Base-by-base conservation (phyloP, 37 sponge, comb jelly and placozoan genomes). In the Petrosia ficiformis region DNA sequence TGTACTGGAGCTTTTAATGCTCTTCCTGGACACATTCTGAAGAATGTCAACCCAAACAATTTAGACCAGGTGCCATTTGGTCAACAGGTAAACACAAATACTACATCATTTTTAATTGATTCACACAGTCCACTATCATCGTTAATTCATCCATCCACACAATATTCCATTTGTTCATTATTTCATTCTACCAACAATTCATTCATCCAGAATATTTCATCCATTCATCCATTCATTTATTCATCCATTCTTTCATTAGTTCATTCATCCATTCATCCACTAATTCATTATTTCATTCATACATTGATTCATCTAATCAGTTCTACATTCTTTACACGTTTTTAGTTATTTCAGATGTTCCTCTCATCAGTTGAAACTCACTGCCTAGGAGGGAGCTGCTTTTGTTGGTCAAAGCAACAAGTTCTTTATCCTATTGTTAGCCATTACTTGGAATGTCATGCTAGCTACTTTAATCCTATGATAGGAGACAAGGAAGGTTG, bases 381-480 rank as follows among this genome's bases (percentile, higher is more conserved):
- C n/a, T n/a, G n/a, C n/a, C n/a, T n/a, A n/a, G n/a, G n/a, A n/a
- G n/a, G n/a, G n/a, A n/a, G n/a, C 14, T 48, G 54, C 14, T 14
- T 8, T 14, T 48, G 54, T 48, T 14, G 14, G 54, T 83, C 67
- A 29, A 48, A 83, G 48, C 11, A 57, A 5, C 36, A 36, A 28
- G 83, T 75, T 4, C 69, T 83, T 29, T 83, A 75, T 28, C 83
- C 83, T 0, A 33, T 39, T 44, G 19, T 75, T 21, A 67, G 76
- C 8, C 26, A 39, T 29, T 83, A 76, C 71, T 33, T 84, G 56
- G 4, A 71, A 16, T 16, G 43, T 21, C 71, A 84, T 42, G 65
- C 71, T 0, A 37, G 58, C 40, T 84, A 84, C 57, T 84, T 84
- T 57, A 71, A 70, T 44, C 78, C 78, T 39, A 63, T 0, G n/a